Evolutionary conservation across 2,113 vertebrate genomes (phyloP), one percentile per base, ranked within the genome.

Genomic region (Brachyhypopomus occidentalis): DNA sequence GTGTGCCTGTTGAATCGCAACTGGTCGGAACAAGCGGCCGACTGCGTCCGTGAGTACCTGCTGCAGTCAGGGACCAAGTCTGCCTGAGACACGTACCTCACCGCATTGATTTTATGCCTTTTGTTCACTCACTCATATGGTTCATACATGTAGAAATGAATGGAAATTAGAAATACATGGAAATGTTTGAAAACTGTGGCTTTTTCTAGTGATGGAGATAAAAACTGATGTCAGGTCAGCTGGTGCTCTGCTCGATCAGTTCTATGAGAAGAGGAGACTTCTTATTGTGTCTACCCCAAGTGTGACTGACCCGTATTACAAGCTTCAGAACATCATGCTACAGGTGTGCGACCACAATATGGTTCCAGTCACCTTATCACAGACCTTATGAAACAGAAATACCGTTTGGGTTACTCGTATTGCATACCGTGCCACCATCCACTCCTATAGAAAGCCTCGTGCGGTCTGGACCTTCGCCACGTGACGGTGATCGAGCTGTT

Each of bases 211-310:
- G 70, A 95, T 97, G 93, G 91, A 95, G 87, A 94, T 99, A 78
- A 96, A 96, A 77, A 93, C 95, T 0, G 94, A 93, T 0, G 94
- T 97, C 36, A 96, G 91, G 77, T 96, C 96, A 0, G 92, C 90
- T 0, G 89, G 94, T 1, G 94, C 93, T 76, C 94, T 99, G 58
- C 89, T 99, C 87, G 96, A 97, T 79, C 97, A 99, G 90, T 98
- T 99, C 90, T 94, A 94, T 0, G 96, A 96, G 87, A 99, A 96
- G 87, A 94, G 92, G 66, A 92, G 95, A 63, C 94, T 99, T 63
- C 92, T 99, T 2, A 90, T 99, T 70, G n/a, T 98, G 86, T 99
- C 96, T 0, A 93, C 96, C 3, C 98, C 97, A 0, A 92, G 96
- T 82, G 78, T 93, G 3, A 91, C 94, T 0, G 92, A 97, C 85